Conservation (phyloP, 1,140 invertebrate species). For the Psix sp. region DNA sequence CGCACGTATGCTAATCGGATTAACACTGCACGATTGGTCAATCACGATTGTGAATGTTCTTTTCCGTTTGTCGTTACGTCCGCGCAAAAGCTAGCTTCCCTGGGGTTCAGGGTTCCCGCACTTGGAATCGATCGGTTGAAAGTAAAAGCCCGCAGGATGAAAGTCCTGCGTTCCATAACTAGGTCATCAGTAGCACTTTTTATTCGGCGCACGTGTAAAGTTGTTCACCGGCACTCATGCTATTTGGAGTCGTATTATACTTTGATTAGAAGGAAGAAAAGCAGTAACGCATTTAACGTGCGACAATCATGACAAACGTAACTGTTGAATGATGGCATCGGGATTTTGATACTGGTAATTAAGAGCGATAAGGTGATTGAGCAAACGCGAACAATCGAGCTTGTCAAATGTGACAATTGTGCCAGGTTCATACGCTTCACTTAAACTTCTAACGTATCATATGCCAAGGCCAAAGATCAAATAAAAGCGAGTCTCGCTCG, state of each 20-base stretch:
- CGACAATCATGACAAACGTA: no score
- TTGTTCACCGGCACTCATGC: no score
- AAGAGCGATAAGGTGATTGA: neutral
- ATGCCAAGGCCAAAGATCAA: slow-evolving; percentile 48
- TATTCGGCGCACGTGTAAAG: neutral
- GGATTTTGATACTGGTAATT: no score
- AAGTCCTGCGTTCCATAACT: slow-evolving; percentile 42
- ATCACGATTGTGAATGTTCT: slow-evolving; percentile 3
- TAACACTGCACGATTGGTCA: slow-evolving; percentile 19
- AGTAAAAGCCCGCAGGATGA: slow-evolving; percentile 49
- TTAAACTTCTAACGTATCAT: slow-evolving; percentile 25
- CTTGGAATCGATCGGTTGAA: slow-evolving; percentile 37
- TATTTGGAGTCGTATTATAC: no score
- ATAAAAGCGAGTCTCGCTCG: slow-evolving; percentile 45
- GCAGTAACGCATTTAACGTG: no score
- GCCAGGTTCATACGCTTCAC: slow-evolving; percentile 34
- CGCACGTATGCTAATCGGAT: slow-evolving; percentile 31
- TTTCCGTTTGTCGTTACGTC: neutral
- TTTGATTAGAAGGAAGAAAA: no score
- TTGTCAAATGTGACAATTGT: no score
- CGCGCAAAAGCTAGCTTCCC: slow-evolving; percentile 4
- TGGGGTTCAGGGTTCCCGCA: slow-evolving; percentile 16
- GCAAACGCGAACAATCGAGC: no score
- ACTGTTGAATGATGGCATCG: no score
- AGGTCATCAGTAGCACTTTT: slow-evolving; percentile 19